Evolutionary conservation across 2,797 vertebrate species (phyloP), one percentile per base, ranked within the genome.

Genomic region (Enteromius fasciolatus): DNA sequence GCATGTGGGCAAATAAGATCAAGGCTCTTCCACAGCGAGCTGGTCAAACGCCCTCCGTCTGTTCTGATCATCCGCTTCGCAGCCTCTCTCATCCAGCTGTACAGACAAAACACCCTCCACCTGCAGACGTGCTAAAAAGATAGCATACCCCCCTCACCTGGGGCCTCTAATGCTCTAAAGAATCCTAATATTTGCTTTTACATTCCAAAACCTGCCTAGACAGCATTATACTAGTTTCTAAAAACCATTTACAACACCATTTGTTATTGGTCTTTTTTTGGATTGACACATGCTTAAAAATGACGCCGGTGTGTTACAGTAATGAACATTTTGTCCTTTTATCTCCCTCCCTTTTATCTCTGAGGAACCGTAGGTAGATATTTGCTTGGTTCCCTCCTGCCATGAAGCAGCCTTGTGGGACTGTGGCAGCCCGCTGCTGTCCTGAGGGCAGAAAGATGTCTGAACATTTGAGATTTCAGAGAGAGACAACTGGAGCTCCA

Each of bases 371-470:
- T 73, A 79, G 84, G 83, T 69, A 88, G 85, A 74, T 86, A 73
- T 78, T 86, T 78, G 31, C 59, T 78, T 64, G 44, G 67, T 70
- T 81, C 74, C 80, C 78, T 83, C 74, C 82, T 87, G 85, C 72
- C 84, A 69, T 74, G 57, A 86, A 84, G 87, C 77, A 74, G 79
- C 39, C 70, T 44, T 75, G 63, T 66, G 79, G 80, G 31, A 76
- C 69, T 68, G 39, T 75, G 14, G 20, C 76, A 78, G 87, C 63
- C 69, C 75, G 48, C 59, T 82, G 66, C 64, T 74, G 69, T 85
- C 82, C 84, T 82, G 46, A 48, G 79, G 83, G 83, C 83, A 76
- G 77, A 76, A 69, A 86, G 74, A 66, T 83, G 76, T 83, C 81
- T 78, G 76, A 25, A 57, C 52, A 73, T 69, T 68, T 23, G 23